A percentile compares a stretch with the other conserved stretches of the same genome.
Conservation (phyloP, 2,888 invertebrate genomes). For the Drosophila formosana region DNA sequence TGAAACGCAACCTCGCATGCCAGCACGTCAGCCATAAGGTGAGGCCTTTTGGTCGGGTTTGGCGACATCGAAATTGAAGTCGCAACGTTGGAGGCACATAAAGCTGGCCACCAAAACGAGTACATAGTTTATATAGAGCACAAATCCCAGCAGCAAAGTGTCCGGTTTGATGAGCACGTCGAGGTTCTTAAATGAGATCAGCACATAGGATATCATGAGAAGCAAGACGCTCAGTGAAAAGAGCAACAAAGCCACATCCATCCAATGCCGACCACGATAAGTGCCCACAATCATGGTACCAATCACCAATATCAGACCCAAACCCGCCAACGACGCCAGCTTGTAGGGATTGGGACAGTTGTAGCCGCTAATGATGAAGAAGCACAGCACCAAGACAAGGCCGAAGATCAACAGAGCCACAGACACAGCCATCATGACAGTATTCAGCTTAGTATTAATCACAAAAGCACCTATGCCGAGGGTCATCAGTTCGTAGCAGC, state of each 20-base stretch:
- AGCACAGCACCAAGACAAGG: slow-evolving; percentile 19
- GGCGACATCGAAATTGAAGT: slow-evolving; percentile 5
- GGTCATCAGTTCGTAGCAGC: slow-evolving; percentile 55
- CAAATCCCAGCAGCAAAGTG: slow-evolving; percentile 37
- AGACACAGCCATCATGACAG: background rate
- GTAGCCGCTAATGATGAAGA: slow-evolving; percentile 20
- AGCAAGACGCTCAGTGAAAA: slow-evolving; percentile 26
- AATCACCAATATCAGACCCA: slow-evolving; percentile 39
- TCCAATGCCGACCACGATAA: background rate
- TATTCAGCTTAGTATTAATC: slow-evolving; percentile 19
- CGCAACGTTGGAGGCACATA: slow-evolving; percentile 32
- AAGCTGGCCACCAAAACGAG: slow-evolving; percentile 47
- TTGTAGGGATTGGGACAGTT: slow-evolving; percentile 41
- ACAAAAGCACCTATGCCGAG: slow-evolving; percentile 46
- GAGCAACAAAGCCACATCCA: slow-evolving; percentile 26
- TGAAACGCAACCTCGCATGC: slow-evolving; percentile 55
- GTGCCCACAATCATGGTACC: slow-evolving; percentile 2
- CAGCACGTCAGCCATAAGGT: slow-evolving; percentile 50
- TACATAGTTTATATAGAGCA: slow-evolving; percentile 46
- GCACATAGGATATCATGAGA: slow-evolving; percentile 36
- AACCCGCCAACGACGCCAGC: slow-evolving; percentile 7
- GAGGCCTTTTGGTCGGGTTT: slow-evolving; percentile 19
- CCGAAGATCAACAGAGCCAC: slow-evolving; percentile 18
- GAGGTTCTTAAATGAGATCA: slow-evolving; percentile 37
- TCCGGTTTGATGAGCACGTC: slow-evolving; percentile 39